Evolutionary conservation across 2,797 vertebrate species (phyloP), one percentile per base, ranked within the genome.

Genomic region (Oreochromis mossambicus): DNA sequence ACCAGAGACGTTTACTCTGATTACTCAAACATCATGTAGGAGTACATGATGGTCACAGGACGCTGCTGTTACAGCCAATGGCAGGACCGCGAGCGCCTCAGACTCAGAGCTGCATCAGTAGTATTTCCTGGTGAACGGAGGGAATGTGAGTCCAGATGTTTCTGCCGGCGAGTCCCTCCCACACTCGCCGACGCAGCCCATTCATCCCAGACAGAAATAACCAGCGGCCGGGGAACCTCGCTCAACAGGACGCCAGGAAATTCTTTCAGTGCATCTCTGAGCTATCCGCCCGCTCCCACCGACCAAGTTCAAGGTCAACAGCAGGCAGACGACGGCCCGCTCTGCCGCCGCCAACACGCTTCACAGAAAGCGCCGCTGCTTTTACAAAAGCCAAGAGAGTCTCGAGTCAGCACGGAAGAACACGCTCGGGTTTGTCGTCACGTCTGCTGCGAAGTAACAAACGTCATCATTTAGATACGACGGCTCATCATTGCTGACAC

Each of bases 201-300:
- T 89, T 92, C 87, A 91, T 70, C 81, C 84, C 41, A 75, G 83
- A 89, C 85, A 88, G 81, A 91, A 90, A 91, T 87, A 93, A 19
- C 26, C 86, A 43, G 80, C 82, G 52, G 81, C 48, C 38, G 3
- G 61, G 17, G 55, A 81, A 46, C 70, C 5, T 70, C 41, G 14
- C 21, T 58, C 79, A n/a, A 61, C 88, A 82, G 51, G 81, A 85
- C n/a, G 29, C 32, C 84, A 80, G 86, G 85, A 91, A 85, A 55
- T 9, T 15, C 68, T 77, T 80, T 8, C 66, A 70, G 24, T 17
- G 41, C 41, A 70, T 70, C 66, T 70, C 14, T 29, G 66, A 70
- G 21, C 2, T 14, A 24, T 17, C 21, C 21, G 9, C 66, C 51
- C 29, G 26, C 73, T 46, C 36, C 76, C 56, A 48, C 76, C 4